Evolutionary conservation across 1,140 invertebrate genomes (phyloP), one percentile per base, ranked within the genome.

Genomic region (Plectrocnemia conspersa): DNA sequence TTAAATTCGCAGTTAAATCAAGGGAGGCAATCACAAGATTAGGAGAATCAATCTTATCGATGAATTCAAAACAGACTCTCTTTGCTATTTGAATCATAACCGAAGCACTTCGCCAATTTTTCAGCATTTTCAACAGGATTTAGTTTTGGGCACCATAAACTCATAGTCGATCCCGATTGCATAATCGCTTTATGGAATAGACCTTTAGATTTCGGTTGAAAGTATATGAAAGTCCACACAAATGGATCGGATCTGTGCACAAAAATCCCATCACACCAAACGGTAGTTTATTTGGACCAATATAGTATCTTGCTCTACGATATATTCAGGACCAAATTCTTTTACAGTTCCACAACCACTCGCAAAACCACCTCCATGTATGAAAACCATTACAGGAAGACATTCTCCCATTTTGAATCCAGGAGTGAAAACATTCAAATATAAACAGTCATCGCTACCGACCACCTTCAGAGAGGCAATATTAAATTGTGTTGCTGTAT

Each of bases 301-400:
- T 23, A 82, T 67, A 1, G 79, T 68, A 58, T 77, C 70, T 53
- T 75, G 71, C 58, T 81, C 75, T 40, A 83, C 63, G 2, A 84
- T 62, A 64, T 72, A 79, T 53, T 77, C 74, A 2, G 76, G 71
- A 10, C 74, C 73, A 60, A 68, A 67, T 1, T 73, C 69, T 1
- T 56, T 52, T 3, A 62, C 40, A 54, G 66, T 64, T 47, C 71
- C 74, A 21, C 72, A 75, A 1, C 79, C 77, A 56, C 66, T 65
- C 9, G 76, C 59, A 54, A 84, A 80, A 21, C 76, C 77, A 23
- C 83, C 82, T 5, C 82, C 82, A 62, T 85, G 81, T 21, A 89
- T 66, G 40, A 72, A 81, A 0, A 83, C 75, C 69, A 83, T 77
- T 0, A 84, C 82, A 1, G 81, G 79, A 11, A 72, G 52, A 7